A percentile compares a stretch with the other conserved stretches of the same genome.
These are phyloP conservation scores for Andrena camellia DNA, from an alignment of 2,888 invertebrate genomes.

Conservation along the genomic window DNA sequence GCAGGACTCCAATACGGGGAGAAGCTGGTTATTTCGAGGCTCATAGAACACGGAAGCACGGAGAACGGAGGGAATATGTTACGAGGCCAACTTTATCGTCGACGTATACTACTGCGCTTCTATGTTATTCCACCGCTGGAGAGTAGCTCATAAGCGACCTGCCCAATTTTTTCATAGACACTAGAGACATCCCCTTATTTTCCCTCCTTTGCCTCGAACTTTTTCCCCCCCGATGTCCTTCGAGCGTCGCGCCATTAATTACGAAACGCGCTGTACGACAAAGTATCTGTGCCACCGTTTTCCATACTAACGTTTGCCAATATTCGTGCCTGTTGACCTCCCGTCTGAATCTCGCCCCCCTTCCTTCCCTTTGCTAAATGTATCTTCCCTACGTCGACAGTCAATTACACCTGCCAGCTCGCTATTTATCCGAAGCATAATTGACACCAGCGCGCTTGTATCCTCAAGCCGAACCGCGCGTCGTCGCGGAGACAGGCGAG, in stretches of 20 bases:
- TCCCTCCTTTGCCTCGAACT: no score
- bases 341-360: not conserved
- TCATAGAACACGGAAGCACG: constrained; percentile 51
- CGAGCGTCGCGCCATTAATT: not conserved
- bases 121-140: constrained; percentile 33
- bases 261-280: no score
- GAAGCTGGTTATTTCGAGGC: constrained; percentile 67
- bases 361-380: not conserved
- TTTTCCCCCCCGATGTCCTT: not conserved
- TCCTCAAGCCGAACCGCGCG: constrained; percentile 11
- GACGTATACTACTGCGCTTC: constrained; percentile 50
- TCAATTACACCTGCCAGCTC: constrained; percentile 11
- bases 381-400: not conserved
- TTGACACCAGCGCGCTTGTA: not conserved
- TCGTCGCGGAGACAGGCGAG: not conserved
- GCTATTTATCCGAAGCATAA: constrained; percentile 6
- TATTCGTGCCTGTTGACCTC: no score
- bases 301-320: no score
- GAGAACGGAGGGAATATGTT: constrained; percentile 57
- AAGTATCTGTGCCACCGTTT: no score
- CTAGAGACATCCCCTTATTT: no score
- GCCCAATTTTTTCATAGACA: constrained; percentile 13
- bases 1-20: constrained; percentile 44
- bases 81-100: constrained; percentile 59
- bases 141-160: constrained; percentile 28